Percentiles rank a stretch among this genome's conserved stretches.
phyloP scores from a whole-genome alignment of 2,113 vertebrate genomes.

The Nothoprocta perdicaria region DNA sequence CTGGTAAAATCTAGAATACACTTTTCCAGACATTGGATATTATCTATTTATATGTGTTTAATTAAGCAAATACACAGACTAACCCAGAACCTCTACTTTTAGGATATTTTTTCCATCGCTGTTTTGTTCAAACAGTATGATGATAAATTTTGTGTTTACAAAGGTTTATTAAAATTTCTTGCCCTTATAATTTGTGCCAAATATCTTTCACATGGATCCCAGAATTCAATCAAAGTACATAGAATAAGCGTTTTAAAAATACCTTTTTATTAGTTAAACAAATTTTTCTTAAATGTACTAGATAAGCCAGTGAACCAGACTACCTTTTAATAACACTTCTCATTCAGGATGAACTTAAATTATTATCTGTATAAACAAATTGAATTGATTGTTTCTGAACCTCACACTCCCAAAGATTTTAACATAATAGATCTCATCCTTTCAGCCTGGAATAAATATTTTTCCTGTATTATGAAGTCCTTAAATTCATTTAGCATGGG shows the following conservation, averaged over 20 bases:
- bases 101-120: neutral
- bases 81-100: neutral
- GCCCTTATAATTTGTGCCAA: neutral
- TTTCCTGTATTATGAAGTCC: neutral
- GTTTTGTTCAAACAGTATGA: neutral
- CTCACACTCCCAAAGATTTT: neutral
- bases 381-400: neutral
- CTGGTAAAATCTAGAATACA: neutral
- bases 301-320: neutral
- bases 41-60: neutral
- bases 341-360: slow-evolving; percentile 1
- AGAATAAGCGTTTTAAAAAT: slow-evolving; percentile 7
- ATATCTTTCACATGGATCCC: neutral
- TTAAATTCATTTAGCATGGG: neutral
- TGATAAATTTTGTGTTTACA: slow-evolving; percentile 23
- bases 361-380: neutral
- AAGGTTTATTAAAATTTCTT: slow-evolving; percentile 6
- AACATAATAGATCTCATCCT: neutral
- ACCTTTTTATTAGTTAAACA: neutral
- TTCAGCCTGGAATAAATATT: neutral
- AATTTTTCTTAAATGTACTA: slow-evolving; percentile 17
- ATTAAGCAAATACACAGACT: neutral
- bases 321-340: neutral
- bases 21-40: neutral
- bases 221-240: slow-evolving; percentile 1